These are phyloP conservation scores for Poecilia gillii DNA, from an alignment of 2,797 vertebrate species.

Conservation along the genomic window DNA sequence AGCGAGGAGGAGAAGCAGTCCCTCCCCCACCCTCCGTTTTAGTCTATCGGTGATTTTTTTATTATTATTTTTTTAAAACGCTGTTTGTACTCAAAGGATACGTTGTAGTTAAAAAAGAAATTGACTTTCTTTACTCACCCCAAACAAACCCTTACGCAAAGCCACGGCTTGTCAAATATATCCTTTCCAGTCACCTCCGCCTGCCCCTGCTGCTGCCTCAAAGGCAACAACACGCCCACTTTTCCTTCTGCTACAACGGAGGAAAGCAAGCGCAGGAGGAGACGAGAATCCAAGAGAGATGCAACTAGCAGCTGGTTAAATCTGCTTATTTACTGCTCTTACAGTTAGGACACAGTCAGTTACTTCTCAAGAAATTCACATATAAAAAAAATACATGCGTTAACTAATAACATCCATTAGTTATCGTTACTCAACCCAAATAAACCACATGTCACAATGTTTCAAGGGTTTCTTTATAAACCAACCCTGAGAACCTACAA, in stretches of 20 bases:
- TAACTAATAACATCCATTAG: background rate
- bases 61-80: background rate
- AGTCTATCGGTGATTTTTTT: constrained; percentile 29
- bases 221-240: constrained; percentile 11
- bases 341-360: constrained; percentile 12
- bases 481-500: background rate
- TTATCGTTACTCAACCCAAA: background rate
- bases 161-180: background rate
- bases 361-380: background rate
- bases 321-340: background rate
- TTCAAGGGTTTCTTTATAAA: background rate
- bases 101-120: too few species aligned
- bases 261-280: background rate
- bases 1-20: constrained; percentile 31
- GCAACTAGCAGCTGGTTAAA: background rate
- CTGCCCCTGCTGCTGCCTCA: background rate
- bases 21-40: constrained; percentile 34
- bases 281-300: constrained; percentile 18
- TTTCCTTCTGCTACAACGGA: background rate
- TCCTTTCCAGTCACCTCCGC: background rate
- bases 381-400: background rate
- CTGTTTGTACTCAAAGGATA: background rate
- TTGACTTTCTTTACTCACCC: background rate
- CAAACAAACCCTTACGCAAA: background rate
- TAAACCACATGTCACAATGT: background rate